Percentiles rank a stretch among this genome's conserved stretches.
Evolutionary conservation across 2,888 invertebrate genomes (phyloP).

Genomic region (Campoplex nolae): DNA sequence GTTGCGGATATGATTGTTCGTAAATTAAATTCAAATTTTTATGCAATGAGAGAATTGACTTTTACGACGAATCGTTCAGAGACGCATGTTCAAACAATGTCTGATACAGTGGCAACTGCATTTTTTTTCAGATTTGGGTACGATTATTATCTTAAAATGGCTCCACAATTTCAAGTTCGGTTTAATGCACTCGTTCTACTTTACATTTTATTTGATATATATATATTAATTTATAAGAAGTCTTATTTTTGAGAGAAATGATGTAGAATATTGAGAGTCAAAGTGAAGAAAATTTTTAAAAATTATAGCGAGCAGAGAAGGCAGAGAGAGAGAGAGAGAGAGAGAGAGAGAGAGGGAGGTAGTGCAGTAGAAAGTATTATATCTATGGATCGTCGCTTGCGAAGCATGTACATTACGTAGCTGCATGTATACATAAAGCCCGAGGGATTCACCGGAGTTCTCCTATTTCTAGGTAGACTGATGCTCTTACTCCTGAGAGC

Average conservation of each 20-base stretch:
- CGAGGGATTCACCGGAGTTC: constrained; percentile 53
- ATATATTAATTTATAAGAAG: neutral
- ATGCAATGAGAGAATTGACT: no score
- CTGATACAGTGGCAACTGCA: no score
- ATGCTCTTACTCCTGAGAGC: constrained; percentile 52
- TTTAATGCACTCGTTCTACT: neutral
- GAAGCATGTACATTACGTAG: constrained; percentile 31
- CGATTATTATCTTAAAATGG: neutral
- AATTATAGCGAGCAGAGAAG: neutral
- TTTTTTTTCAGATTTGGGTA: neutral
- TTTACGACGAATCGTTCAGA: neutral
- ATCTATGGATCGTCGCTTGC: constrained; percentile 23
- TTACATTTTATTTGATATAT: neutral
- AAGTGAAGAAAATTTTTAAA: neutral
- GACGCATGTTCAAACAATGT: neutral
- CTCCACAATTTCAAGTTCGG: neutral
- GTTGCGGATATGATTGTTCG: neutral
- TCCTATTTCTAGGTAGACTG: constrained; percentile 58
- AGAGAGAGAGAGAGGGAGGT: neutral
- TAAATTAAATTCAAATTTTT: no score
- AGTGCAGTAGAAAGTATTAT: neutral
- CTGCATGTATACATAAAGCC: constrained; percentile 38
- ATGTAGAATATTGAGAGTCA: neutral
- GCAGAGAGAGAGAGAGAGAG: neutral
- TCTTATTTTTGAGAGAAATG: neutral